Evolutionary conservation across 2,113 vertebrate species (phyloP).

Genomic region (Melanocharis versteri): DNA sequence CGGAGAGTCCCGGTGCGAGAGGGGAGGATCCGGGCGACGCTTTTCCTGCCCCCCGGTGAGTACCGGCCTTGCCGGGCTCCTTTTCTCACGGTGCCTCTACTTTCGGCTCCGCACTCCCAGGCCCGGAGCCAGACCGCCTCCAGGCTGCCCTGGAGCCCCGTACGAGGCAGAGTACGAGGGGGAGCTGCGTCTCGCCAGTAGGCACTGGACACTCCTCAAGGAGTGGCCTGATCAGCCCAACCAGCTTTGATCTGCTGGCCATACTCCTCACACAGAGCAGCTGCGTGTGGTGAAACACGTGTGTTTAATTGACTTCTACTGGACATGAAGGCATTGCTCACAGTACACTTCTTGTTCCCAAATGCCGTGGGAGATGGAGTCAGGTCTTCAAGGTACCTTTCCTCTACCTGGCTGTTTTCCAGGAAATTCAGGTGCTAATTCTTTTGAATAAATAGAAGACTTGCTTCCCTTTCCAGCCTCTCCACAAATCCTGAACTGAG

Average conservation of each 20-base stretch:
- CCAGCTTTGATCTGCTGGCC: background rate
- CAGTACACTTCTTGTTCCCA: background rate
- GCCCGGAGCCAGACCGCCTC: background rate
- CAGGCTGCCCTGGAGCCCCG: too few species aligned
- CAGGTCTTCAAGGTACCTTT: background rate
- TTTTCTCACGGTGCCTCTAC: accelerated
- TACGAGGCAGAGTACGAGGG: background rate
- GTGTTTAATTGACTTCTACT: background rate
- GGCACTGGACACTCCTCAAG: background rate
- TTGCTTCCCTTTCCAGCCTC: background rate
- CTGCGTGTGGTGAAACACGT: accelerated
- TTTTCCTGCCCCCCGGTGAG: slow-evolving; percentile 69
- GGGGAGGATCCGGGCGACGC: slow-evolving; percentile 41
- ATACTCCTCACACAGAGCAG: accelerated
- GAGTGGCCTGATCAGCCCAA: background rate
- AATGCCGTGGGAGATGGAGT: background rate
- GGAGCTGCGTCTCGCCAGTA: background rate
- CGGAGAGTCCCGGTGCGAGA: background rate
- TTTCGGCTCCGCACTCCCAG: background rate
- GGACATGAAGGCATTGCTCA: background rate
- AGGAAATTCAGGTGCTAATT: background rate
- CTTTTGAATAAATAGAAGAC: background rate
- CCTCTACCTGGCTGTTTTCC: background rate
- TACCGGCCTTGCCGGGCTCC: background rate
- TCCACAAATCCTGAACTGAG: background rate